Evolutionary conservation across 2,113 vertebrate species (phyloP), one percentile per base, ranked within the genome.

Genomic region (Pollachius pollachius): DNA sequence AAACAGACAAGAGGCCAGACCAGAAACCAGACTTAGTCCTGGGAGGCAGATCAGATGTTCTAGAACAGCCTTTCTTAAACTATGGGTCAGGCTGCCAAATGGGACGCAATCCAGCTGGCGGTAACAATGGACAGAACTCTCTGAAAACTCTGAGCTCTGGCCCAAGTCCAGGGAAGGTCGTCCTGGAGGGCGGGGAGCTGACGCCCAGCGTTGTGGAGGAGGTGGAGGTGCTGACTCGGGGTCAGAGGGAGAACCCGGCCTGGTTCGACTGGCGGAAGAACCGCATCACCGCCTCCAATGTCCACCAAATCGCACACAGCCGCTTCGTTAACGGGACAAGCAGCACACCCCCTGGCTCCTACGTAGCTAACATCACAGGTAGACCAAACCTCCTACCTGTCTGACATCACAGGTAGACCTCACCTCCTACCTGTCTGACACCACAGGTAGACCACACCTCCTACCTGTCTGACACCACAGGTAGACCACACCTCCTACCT

Each of bases 271-370:
- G 89, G 90, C 87, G 94, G 18, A 72, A 87, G 59, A 92, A 94
- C 85, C 92, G 94, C 5, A 94, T 95, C 86, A 95, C 94, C 0
- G 94, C 94, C 16, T 95, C 94, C 0, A 37, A 91, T 2, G 94
- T 92, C 16, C 89, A 93, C 68, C 73, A 60, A 60, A 87, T 95
- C 0, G 85, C 93, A 64, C 87, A 84, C 87, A 87, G 93, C 75
- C 79, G 8, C 57, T 95, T 94, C 0, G 90, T 79, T 15, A 90
- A 89, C 0, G 89, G 88, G 12, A 85, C 65, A 71, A 92, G 84
- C 0, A 19, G 15, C 0, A 67, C 91, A 25, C 92, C 94, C 1
- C 94, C 94, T 1, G 30, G 71, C 56, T 93, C 93, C 0, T 94
- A 94, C 80, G 69, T 94, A 52, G 82, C 79, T 16, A 62, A 85